Conservation (phyloP, 2,797 vertebrate genomes). For the Periophthalmus magnuspinnatus region DNA sequence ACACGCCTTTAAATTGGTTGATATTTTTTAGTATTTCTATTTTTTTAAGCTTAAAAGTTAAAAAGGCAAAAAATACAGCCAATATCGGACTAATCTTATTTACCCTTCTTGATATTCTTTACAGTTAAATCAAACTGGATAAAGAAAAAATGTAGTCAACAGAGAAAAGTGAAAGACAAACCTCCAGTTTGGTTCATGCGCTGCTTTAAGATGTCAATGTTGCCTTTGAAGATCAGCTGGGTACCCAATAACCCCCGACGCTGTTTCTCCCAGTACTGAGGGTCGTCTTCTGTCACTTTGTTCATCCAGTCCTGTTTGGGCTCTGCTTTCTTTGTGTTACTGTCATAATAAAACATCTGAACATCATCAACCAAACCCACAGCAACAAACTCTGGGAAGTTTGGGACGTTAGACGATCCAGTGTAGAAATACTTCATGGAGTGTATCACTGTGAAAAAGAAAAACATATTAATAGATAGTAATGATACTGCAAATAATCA, state of each 20-base stretch:
- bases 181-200: slow-evolving; percentile 66
- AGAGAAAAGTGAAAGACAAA: slow-evolving; percentile 39
- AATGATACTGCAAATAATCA: too few relatives aligned
- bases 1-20: too few relatives aligned
- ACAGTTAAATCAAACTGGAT: too few relatives aligned
- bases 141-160: too few relatives aligned
- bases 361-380: slow-evolving; percentile 46
- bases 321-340: background rate
- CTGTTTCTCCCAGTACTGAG: slow-evolving; percentile 7
- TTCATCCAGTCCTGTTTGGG: slow-evolving; percentile 57
- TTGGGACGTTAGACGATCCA: slow-evolving; percentile 17
- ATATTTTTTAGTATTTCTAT: too few relatives aligned
- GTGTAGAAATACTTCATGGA: slow-evolving; percentile 48
- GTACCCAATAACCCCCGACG: accelerated
- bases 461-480: too few relatives aligned
- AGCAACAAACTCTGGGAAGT: slow-evolving; percentile 50
- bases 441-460: slow-evolving; percentile 39
- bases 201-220: accelerated
- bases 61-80: too few relatives aligned
- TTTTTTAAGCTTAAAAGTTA: too few relatives aligned
- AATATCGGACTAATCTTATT: too few relatives aligned
- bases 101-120: too few relatives aligned
- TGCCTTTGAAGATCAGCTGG: background rate
- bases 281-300: background rate
- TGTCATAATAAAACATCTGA: slow-evolving; percentile 27